Conservation (phyloP, 2,113 vertebrate species). For the Pygoscelis antarcticus region DNA sequence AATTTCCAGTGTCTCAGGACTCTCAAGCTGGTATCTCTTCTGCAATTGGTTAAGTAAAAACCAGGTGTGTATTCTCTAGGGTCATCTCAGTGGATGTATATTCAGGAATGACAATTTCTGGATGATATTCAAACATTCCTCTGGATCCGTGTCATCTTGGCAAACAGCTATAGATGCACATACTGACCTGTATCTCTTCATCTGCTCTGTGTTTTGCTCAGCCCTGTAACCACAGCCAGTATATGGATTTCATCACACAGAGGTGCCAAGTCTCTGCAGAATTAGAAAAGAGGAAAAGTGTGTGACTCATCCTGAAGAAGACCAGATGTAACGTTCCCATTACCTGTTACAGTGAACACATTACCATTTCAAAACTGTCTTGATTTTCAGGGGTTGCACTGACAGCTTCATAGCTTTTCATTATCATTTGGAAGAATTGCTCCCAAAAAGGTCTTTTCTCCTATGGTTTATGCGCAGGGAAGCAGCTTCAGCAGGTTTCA, state of each 20-base stretch:
- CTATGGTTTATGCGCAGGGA: neutral
- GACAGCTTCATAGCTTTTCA: slow-evolving; percentile 12
- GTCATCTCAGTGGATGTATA: slow-evolving; percentile 27
- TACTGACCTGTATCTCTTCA: slow-evolving; percentile 60
- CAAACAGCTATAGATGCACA: slow-evolving; percentile 33
- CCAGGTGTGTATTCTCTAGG: slow-evolving; percentile 44
- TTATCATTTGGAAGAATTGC: neutral
- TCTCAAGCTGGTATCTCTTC: neutral
- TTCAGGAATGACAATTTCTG: slow-evolving; percentile 44
- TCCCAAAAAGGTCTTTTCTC: neutral
- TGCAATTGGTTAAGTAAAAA: slow-evolving; percentile 14
- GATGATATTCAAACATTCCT: slow-evolving; percentile 56
- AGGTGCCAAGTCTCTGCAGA: slow-evolving; percentile 62
- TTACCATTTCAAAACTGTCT: neutral
- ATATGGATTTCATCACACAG: slow-evolving; percentile 63
- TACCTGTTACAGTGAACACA: slow-evolving; percentile 45
- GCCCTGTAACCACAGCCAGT: slow-evolving; percentile 26
- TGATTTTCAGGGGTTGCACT: neutral
- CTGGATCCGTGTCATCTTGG: slow-evolving; percentile 59
- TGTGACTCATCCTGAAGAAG: slow-evolving; percentile 57
- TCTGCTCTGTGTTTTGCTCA: slow-evolving; percentile 56
- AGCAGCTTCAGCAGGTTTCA: neutral
- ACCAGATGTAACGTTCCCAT: slow-evolving; percentile 58
- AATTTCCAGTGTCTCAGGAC: neutral
- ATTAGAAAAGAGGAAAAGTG: slow-evolving; percentile 21